phyloP scores from a whole-genome alignment of 2,888 invertebrate genomes.

The Lamellibrachia satsuma region DNA sequence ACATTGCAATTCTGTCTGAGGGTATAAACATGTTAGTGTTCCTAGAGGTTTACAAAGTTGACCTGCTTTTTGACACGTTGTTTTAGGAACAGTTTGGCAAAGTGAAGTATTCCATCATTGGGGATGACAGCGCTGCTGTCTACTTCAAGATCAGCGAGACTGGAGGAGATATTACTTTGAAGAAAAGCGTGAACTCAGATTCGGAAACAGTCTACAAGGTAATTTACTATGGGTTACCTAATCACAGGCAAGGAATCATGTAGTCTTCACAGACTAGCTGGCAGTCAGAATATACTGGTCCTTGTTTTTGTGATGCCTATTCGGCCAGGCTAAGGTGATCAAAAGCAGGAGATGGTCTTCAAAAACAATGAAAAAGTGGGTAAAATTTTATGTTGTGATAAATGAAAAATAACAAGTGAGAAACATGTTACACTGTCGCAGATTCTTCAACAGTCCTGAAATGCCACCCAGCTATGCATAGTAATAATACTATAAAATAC shows the following conservation, averaged over 20 bases:
- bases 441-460: no score
- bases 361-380: no score
- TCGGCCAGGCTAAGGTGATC: no score
- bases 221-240: not conserved
- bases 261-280: no score
- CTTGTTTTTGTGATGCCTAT: not conserved
- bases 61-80: not conserved
- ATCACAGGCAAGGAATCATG: not conserved
- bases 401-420: no score
- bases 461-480: no score
- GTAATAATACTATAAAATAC: no score
- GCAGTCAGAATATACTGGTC: not conserved
- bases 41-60: not conserved
- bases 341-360: no score
- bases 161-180: conserved; percentile 32
- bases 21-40: no score
- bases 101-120: conserved; percentile 50
- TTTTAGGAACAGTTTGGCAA: conserved; percentile 54
- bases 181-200: conserved; percentile 31
- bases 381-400: no score
- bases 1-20: no score
- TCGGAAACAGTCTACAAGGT: conserved; percentile 34
- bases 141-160: conserved; percentile 45
- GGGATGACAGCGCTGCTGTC: conserved; percentile 52
- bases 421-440: no score